Evolutionary conservation across 2,113 vertebrate species (phyloP).

Genomic region (Erinaceus europaeus): DNA sequence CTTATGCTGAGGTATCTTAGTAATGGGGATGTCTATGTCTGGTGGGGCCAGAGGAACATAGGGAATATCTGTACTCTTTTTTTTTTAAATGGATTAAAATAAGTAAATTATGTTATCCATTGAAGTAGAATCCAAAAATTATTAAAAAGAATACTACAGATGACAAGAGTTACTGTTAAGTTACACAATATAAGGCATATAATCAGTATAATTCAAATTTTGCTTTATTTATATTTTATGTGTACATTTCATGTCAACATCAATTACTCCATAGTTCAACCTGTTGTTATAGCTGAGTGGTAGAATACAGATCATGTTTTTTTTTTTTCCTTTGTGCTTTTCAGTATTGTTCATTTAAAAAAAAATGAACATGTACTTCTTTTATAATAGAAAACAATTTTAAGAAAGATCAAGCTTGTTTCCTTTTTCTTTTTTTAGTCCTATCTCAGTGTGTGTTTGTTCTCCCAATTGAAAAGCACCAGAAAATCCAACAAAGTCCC

Average conservation of each 20-base stretch:
- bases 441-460: background rate
- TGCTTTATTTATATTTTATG: background rate
- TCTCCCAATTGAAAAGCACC: background rate
- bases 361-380: background rate
- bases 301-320: background rate
- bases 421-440: too few relatives aligned
- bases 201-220: background rate
- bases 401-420: background rate
- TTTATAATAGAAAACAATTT: background rate
- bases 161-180: background rate
- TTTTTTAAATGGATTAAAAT: background rate
- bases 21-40: background rate
- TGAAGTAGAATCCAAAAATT: background rate
- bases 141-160: background rate
- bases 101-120: background rate
- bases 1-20: background rate
- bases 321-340: constrained; percentile 39
- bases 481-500: background rate
- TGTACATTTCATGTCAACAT: background rate
- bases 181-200: background rate
- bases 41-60: background rate
- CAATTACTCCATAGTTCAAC: background rate
- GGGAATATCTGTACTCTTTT: background rate
- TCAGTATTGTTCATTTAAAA: background rate
- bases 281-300: background rate